A percentile compares a stretch with the other conserved stretches of the same genome.
Conservation (phyloP, 1,140 invertebrate species). For the Lamellibrachia luymesi region DNA sequence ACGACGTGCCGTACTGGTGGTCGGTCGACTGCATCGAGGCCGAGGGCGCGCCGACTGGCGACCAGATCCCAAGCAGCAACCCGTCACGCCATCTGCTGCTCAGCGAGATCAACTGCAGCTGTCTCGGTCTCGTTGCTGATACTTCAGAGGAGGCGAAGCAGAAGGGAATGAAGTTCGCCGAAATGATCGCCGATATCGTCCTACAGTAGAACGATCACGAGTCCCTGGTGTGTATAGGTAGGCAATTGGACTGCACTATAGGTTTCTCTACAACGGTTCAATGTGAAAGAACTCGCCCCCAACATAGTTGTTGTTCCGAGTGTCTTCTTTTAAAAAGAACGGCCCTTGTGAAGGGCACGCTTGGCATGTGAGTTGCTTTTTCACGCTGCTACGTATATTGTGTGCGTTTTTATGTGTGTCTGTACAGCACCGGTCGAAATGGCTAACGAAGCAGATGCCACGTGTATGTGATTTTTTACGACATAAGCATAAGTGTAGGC, state of each 20-base stretch:
- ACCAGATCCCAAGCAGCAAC: conserved; percentile 25
- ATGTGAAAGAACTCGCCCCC: background rate
- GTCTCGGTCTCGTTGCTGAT: conserved; percentile 28
- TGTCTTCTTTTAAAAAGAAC: too few species aligned
- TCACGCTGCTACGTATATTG: background rate
- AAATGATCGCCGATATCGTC: conserved; percentile 26
- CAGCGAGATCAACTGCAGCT: conserved; percentile 29
- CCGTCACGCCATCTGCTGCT: conserved; percentile 24
- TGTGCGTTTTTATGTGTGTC: background rate
- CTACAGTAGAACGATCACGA: background rate
- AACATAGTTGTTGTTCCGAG: background rate
- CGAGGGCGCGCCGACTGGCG: conserved; percentile 3
- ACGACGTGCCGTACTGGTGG: conserved; percentile 30
- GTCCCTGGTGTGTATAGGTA: background rate
- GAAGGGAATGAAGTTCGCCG: conserved; percentile 27
- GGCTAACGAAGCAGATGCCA: background rate
- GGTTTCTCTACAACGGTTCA: background rate
- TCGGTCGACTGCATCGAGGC: conserved; percentile 30
- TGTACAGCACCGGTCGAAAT: background rate
- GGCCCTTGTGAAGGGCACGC: too few species aligned
- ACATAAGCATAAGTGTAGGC: background rate
- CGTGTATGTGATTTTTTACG: background rate
- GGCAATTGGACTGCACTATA: background rate
- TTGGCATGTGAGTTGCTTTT: too few species aligned
- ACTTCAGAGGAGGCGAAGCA: conserved; percentile 27